Conservation (phyloP, 2,797 vertebrate genomes). For the Catamblyrhynchus diadema region DNA sequence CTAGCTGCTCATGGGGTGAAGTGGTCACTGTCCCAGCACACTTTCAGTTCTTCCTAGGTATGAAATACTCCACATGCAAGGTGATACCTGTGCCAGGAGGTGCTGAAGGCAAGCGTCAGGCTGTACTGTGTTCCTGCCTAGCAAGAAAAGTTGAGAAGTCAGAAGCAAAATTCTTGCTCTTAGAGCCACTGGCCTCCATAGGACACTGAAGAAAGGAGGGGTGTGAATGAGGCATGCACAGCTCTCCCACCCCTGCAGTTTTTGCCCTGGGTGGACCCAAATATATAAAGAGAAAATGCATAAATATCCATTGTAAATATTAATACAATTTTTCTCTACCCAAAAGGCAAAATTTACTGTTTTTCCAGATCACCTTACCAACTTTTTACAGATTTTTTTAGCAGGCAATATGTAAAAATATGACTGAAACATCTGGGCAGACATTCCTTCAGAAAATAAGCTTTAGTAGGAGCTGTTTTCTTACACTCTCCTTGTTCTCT, state of each 20-base stretch:
- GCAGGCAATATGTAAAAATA: not conserved
- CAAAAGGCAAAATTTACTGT: not conserved
- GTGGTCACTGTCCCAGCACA: fast-evolving
- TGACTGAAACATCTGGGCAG: not conserved
- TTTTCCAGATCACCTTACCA: not conserved
- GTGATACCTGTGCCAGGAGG: not conserved
- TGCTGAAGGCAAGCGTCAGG: not conserved
- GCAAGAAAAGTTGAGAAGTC: not conserved
- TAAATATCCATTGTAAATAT: not conserved
- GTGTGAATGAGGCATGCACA: fast-evolving
- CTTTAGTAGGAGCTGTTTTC: not conserved
- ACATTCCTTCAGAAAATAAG: not conserved
- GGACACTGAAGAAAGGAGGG: not conserved
- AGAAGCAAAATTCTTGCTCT: not conserved
- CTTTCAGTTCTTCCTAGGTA: not conserved
- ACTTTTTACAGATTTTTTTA: not conserved
- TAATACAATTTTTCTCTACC: not conserved
- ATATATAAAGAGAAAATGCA: not conserved
- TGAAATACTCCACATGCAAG: not conserved
- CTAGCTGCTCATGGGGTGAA: not conserved
- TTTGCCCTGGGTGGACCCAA: not conserved
- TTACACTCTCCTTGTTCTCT: not conserved
- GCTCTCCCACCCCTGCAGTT: not conserved
- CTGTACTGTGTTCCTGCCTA: not conserved
- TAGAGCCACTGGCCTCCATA: not conserved